Evolutionary conservation across 37 sponge, comb jelly and placozoan species (phyloP), one percentile per base, ranked within the genome.

Genomic region (Theonella swinhoei): DNA sequence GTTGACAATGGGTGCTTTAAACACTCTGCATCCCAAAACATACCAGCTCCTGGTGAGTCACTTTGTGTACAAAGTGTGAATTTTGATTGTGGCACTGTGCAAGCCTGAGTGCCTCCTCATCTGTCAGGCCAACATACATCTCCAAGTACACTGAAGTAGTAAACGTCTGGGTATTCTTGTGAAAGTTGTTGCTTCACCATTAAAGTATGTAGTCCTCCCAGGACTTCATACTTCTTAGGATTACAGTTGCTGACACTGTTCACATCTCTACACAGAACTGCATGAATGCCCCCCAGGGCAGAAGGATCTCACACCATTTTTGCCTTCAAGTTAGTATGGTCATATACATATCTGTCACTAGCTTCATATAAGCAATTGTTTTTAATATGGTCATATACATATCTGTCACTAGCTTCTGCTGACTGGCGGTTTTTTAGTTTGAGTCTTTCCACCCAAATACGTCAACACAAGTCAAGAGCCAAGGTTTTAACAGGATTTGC

Each of bases 191-290:
- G 28, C 72, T 72, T 43, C 2, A 72, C 77, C 40, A 42, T 65
- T 25, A 43, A 1, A 38, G 38, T 82, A 64, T 88, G 89, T 37
- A 78, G 41, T 1, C 88, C 88, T 35, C 88, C 88, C 22, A 81
- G 70, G 3, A 88, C 83, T 26, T 88, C 88, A 31, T 88, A 88
- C 60, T 77, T 58, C 32, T 7, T 74, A 0, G 32, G 43, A 24
- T 74, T 80, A 62, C 80, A 87, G 24, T 80, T 69, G 29, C 4
- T 25, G 3, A 28, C 24, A 1, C 1, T 41, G 47, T 74, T 20
- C 0, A 81, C 43, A 66, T 70, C 72, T 38, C 43, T 88, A 38
- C 82, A 88, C 29, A 75, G 66, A 66, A 86, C 79, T 42, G 86
- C 86, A 3, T 74, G 86, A 24, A 65, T 29, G 23, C 22, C 65